Evolutionary conservation across 2,113 vertebrate genomes (phyloP), one percentile per base, ranked within the genome.

Genomic region (Sphyrna mokarran): DNA sequence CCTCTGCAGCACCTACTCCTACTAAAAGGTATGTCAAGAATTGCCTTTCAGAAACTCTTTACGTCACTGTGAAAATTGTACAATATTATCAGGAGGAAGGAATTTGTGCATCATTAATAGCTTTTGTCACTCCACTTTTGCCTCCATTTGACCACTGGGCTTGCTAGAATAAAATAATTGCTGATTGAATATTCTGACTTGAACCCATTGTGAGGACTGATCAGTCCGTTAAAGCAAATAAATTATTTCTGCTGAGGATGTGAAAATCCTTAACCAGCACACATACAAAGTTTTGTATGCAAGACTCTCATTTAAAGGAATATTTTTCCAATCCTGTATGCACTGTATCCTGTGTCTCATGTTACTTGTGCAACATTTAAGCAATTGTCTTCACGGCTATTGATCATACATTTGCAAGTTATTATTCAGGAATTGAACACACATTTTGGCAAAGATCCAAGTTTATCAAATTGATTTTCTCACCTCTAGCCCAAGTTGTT

Each of bases 1-100:
- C 98, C 96, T 99, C 99, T 0, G 98, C 98, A 97, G 98, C 97
- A 0, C 98, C 98, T 14, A 99, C 99, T 0, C 98, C 98, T 0
- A 98, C 98, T 23, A 98, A 99, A 97, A 99, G 99, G 99, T 99
- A 98, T 72, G 96, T 96, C 61, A 78, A 48, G 61, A 95, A 22
- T 54, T 48, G 18, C 40, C 68, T 95, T 96, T 96, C 18, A 63
- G n/a, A 68, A 54, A 66, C 85, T 80, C 48, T 69, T 85, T 29
- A 37, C 61, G 14, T 86, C 13, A 43, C 16, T 86, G 48, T 85
- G 10, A 95, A 58, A 63, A 48, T 22, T 14, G 11, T 48, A 6
- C 23, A 54, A 54, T 95, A 48, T 72, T 95, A 43, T 95, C 69
- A 72, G 43, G 94, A 54, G 8, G 26, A 72, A 70, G 14, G 23